Percentiles rank a stretch among this genome's conserved stretches.
Conservation (phyloP, 2,797 vertebrate species). For the Neosilurus mollespiculum region DNA sequence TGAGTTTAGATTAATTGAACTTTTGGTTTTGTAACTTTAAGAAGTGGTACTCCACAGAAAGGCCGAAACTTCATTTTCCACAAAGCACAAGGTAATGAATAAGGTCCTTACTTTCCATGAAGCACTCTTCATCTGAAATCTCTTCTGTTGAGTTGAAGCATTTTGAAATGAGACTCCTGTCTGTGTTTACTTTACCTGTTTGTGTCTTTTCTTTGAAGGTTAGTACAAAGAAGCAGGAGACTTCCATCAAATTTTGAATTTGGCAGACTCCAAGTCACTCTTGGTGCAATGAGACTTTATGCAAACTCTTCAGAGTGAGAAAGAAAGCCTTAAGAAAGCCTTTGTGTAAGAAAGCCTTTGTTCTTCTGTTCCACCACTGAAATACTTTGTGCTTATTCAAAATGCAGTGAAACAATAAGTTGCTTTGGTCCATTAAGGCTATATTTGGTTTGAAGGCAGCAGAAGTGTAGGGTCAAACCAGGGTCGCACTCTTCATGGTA, state of each 20-base stretch:
- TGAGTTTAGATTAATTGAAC: constrained; percentile 24
- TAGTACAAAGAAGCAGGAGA: constrained; percentile 36
- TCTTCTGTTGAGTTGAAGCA: constrained; percentile 31
- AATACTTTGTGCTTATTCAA: constrained; percentile 21
- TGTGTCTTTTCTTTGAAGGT: constrained; percentile 49
- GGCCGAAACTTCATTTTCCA: constrained; percentile 32
- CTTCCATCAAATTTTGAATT: constrained; percentile 8
- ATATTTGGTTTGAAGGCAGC: constrained; percentile 37
- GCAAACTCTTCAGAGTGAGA: constrained; percentile 9
- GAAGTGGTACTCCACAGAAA: constrained; percentile 40
- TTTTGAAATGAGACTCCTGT: constrained; percentile 29
- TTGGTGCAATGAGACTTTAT: constrained; percentile 3
- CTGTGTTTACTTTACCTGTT: constrained; percentile 14
- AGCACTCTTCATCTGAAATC: constrained; percentile 21
- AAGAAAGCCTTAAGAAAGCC: neutral
- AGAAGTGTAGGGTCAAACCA: constrained; percentile 39
- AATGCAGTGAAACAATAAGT: constrained; percentile 13
- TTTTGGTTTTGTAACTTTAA: constrained; percentile 36
- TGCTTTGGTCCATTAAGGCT: constrained; percentile 46
- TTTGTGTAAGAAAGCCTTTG: constrained; percentile 24
- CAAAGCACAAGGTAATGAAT: constrained; percentile 25
- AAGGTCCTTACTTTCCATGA: constrained; percentile 57
- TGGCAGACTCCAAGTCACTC: constrained; percentile 25
- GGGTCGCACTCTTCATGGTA: constrained; percentile 58
- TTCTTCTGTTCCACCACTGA: constrained; percentile 11